Base-by-base conservation (phyloP, 2,113 vertebrate species). In the Galeopterus variegatus region DNA sequence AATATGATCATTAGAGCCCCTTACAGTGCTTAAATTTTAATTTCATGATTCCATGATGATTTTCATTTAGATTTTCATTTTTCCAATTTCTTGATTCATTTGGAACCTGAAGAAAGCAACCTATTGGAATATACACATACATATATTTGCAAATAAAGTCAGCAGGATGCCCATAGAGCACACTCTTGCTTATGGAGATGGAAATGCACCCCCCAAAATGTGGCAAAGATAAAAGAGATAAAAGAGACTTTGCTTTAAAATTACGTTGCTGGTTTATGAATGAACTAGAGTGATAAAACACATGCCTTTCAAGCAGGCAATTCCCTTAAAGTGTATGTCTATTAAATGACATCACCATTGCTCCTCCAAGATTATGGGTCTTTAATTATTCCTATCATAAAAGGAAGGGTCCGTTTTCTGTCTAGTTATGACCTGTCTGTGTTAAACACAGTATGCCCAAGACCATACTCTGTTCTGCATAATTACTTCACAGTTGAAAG, bases 401-500 rank as follows among this genome's bases (percentile, higher is more conserved):
- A 93, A 96, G 19, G 41, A 94, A 91, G 45, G 54, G 77, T 91
- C 62, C 48, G 87, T 87, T 95, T 89, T 58, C 91, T 95, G 31
- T 92, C 85, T 88, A 84, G 79, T 80, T 93, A 94, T 73, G 81
- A 96, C 96, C 94, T 96, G 93, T 70, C 87, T 95, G 21, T 92
- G 65, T 90, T 97, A 96, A 97, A 90, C 87, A 92, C 11, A 41
- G 41, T 41, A 41, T 56, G 81, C 75, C 64, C 62, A 92, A 80
- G 62, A 97, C 84, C 87, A 79, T 88, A 64, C 56, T 97, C 85
- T 85, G 94, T 90, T 97, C 86, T 92, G 80, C 79, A 96, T 97
- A 98, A 98, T 98, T 98, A 97, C 87, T 62, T 96, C 76, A 88
- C 56, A 81, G 67, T 92, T 75, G 88, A 97, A 96, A 92, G 86